These are phyloP conservation scores for Falco biarmicus DNA, from an alignment of 2,797 vertebrate species.

Conservation along the genomic window DNA sequence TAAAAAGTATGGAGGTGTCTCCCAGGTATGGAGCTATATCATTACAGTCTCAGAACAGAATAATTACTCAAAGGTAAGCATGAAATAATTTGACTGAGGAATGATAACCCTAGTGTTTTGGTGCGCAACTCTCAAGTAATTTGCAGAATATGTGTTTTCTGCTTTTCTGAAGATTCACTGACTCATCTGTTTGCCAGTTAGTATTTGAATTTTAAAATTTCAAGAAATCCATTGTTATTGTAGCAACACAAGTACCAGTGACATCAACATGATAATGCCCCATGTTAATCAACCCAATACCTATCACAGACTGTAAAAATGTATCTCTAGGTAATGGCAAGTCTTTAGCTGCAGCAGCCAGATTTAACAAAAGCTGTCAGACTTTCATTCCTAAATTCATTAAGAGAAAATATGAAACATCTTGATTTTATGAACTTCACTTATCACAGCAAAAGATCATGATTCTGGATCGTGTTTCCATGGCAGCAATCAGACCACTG, in stretches of 20 bases:
- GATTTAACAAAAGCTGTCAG: constrained; percentile 69
- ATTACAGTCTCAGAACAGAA: neutral
- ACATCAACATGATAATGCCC: neutral
- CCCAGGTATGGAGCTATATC: neutral
- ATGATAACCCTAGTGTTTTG: constrained; percentile 28
- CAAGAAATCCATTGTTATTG: neutral
- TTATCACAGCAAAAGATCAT: constrained; percentile 97
- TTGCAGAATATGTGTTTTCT: neutral
- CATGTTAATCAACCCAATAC: neutral
- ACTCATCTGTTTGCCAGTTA: neutral
- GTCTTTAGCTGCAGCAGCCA: constrained; percentile 76
- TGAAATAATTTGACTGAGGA: constrained; percentile 39
- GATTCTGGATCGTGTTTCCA: constrained; percentile 85
- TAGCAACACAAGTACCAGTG: neutral
- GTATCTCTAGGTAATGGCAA: constrained; percentile 21
- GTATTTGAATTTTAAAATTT: neutral
- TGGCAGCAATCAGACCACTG: constrained; percentile 85
- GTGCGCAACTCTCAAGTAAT: neutral
- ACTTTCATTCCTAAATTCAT: constrained; percentile 14
- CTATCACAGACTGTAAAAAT: neutral
- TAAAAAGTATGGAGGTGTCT: neutral
- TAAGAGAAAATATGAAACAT: constrained; percentile 28
- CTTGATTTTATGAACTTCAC: constrained; percentile 91
- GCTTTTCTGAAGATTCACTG: neutral
- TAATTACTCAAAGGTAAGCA: neutral